phyloP scores from a whole-genome alignment of 2,888 invertebrate species.

The Mystacides longicornis region DNA sequence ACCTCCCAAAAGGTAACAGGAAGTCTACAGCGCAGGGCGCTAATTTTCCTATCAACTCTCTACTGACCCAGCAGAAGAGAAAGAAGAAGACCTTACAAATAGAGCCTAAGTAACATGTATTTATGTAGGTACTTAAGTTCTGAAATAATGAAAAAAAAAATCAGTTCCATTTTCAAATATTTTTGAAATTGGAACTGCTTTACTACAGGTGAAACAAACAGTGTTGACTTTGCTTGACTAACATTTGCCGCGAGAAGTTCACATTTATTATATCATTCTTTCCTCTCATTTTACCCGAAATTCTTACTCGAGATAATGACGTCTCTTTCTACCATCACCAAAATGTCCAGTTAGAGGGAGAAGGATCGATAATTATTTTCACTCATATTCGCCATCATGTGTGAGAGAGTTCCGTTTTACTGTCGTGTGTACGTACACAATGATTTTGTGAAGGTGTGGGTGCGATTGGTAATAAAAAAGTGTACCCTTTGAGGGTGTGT shows the following conservation, averaged over 20 bases:
- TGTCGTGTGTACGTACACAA: not conserved
- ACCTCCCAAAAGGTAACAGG: too few relatives aligned
- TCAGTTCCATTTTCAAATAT: too few relatives aligned
- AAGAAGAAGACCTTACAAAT: too few relatives aligned
- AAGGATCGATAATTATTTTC: conserved; percentile 25
- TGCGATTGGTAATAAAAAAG: conserved; percentile 15
- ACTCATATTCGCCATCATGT: conserved; percentile 24
- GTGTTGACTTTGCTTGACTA: too few relatives aligned
- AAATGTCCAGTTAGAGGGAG: conserved; percentile 7
- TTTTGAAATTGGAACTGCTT: too few relatives aligned
- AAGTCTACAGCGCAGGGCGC: too few relatives aligned
- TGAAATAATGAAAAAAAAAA: too few relatives aligned
- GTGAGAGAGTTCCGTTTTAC: conserved; percentile 13
- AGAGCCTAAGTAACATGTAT: too few relatives aligned
- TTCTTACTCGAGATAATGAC: not conserved
- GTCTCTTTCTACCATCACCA: conserved; percentile 2
- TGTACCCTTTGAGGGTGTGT: conserved; percentile 6
- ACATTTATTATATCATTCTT: conserved; percentile 4
- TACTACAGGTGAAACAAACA: too few relatives aligned
- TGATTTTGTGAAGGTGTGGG: conserved; percentile 5
- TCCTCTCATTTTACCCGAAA: conserved; percentile 11
- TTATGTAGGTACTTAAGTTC: too few relatives aligned
- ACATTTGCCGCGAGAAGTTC: not conserved
- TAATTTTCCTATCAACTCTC: too few relatives aligned
- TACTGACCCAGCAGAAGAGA: too few relatives aligned